Evolutionary conservation across 2,888 invertebrate genomes (phyloP), one percentile per base, ranked within the genome.

Genomic region (Hypolimnas misippus): DNA sequence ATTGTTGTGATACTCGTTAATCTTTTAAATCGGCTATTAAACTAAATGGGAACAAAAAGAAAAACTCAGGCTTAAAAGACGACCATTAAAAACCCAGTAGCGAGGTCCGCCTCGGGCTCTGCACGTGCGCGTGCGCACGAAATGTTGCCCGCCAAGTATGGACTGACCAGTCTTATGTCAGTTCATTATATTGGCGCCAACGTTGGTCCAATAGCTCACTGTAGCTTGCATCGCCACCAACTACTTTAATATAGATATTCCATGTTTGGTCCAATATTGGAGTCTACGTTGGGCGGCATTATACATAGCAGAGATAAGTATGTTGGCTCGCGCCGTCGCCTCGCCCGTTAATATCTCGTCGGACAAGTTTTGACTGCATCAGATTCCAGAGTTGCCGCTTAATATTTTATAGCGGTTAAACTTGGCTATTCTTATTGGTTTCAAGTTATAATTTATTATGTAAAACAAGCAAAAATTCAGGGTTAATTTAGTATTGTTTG

Each of bases 41-140:
- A 60, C 59, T 54, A 59, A 62, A 63, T 63, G 59, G 42, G 54
- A 62, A 67, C 77, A 81, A 76, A 78, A 75, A 77, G 74, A 77
- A 78, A 75, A 75, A 70, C 68, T 77, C 72, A 29, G 64, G 68
- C 77, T 63, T 40, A 81, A 87, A 86, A 84, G 85, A 80, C 69
- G 76, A 77, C 79, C 78, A 85, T 84, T 84, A 84, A 83, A 78
- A 86, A 78, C 76, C 82, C 89, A 81, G 91, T 89, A 90, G 89
- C 89, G 67, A 65, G 70, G 70, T 69, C 73, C 67, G 87, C 86
- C 85, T 70, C 76, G 71, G 78, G 89, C 78, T 68, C 53, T 87
- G 82, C 89, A 88, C 89, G 88, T 87, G 89, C 89, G 83, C 73
- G 46, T 53, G 62, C 68, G 66, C 67, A 66, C 67, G 65, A 74